Evolutionary conservation across 2,797 vertebrate genomes (phyloP).

Genomic region (Neostethus bicornis): DNA sequence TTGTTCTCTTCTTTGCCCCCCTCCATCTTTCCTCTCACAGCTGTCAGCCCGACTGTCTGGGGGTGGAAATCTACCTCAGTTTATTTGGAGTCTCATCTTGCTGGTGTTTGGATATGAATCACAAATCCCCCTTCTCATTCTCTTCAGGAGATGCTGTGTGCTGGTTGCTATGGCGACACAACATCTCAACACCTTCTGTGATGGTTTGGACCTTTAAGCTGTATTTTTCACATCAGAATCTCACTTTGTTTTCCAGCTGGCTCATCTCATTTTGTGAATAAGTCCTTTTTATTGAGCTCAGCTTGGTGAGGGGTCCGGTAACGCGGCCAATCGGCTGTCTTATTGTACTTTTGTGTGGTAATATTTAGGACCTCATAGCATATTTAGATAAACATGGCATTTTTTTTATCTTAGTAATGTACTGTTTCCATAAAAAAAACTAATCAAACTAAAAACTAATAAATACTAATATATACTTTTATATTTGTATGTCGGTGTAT

Average conservation of each 20-base stretch:
- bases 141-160: constrained; percentile 62
- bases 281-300: constrained; percentile 8
- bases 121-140: constrained; percentile 60
- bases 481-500: too few species aligned
- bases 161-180: constrained; percentile 75
- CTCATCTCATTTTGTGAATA: constrained; percentile 25
- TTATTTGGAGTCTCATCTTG: constrained; percentile 73
- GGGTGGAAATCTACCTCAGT: constrained; percentile 69
- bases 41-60: constrained; percentile 67
- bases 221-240: constrained; percentile 48
- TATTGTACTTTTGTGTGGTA: constrained; percentile 10
- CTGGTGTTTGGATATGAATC: constrained; percentile 74
- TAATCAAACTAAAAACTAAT: too few species aligned
- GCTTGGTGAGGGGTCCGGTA: constrained; percentile 10
- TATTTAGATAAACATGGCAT: too few species aligned
- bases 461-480: too few species aligned
- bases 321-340: constrained; percentile 6
- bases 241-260: constrained; percentile 24
- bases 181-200: constrained; percentile 56
- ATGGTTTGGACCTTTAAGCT: constrained; percentile 54
- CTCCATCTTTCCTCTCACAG: constrained; percentile 67
- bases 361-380: too few species aligned
- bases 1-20: constrained; percentile 60
- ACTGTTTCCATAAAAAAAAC: too few species aligned
- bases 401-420: too few species aligned